Conservation (phyloP, 2,113 vertebrate genomes). For the Trogon melanurus region DNA sequence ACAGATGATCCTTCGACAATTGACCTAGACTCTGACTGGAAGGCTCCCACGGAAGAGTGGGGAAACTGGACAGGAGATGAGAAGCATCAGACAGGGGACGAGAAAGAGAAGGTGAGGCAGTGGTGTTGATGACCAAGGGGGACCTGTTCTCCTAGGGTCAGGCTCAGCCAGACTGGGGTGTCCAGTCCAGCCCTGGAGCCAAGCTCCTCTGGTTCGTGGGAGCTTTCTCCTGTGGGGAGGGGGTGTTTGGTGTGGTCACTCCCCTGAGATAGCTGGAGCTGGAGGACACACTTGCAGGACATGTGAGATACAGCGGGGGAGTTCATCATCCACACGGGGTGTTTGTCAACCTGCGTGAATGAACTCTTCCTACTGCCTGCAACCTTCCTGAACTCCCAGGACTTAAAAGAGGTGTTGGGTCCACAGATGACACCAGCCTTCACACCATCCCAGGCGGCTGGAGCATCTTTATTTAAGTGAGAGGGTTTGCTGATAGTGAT, state of each 20-base stretch:
- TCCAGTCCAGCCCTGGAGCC: not conserved
- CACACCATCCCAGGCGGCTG: not conserved
- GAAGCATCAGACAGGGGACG: not conserved
- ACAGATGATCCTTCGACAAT: slow-evolving; percentile 43
- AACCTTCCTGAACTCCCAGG: not conserved
- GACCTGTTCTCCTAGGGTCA: not conserved
- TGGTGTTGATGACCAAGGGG: not conserved
- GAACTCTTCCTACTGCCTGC: not conserved
- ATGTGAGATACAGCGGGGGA: not conserved
- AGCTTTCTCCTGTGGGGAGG: not conserved
- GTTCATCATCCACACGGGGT: not conserved
- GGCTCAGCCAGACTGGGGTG: not conserved
- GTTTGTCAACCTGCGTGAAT: not conserved
- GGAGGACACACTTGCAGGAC: not conserved
- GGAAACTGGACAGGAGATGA: slow-evolving; percentile 70
- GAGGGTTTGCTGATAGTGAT: not conserved
- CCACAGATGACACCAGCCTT: not conserved
- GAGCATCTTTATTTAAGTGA: not conserved
- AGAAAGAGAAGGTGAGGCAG: slow-evolving; percentile 54
- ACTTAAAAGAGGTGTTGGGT: not conserved
- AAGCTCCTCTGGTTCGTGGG: rapidly evolving
- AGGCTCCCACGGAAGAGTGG: slow-evolving; percentile 66
- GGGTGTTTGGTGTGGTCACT: not conserved
- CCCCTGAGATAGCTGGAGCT: not conserved
- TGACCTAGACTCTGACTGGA: slow-evolving; percentile 70